Percentiles rank a stretch among this genome's conserved stretches.
Evolutionary conservation across 1,140 invertebrate genomes (phyloP).

Genomic region (Brachionus sp.): DNA sequence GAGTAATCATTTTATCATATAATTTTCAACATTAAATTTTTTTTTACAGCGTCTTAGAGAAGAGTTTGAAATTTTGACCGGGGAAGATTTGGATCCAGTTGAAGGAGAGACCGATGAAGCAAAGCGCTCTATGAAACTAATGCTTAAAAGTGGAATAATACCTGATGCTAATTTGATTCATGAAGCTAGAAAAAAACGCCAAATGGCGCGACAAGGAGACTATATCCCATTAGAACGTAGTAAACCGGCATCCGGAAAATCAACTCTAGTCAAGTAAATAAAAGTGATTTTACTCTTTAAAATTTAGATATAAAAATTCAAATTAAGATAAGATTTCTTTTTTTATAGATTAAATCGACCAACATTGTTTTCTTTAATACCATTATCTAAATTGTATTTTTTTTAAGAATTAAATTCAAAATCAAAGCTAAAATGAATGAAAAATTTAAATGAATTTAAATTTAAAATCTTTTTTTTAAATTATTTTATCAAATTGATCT

Average conservation of each 20-base stretch:
- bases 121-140: constrained; percentile 22
- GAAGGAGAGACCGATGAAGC: neutral
- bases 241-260: constrained; percentile 49
- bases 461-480: too few relatives aligned
- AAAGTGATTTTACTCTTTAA: too few relatives aligned
- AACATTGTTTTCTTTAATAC: too few relatives aligned
- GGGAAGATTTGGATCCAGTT: neutral
- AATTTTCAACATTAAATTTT: neutral
- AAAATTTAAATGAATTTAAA: too few relatives aligned
- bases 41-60: constrained; percentile 33
- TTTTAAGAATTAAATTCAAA: too few relatives aligned
- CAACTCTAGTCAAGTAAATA: constrained; percentile 57
- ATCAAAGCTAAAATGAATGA: too few relatives aligned
- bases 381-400: too few relatives aligned
- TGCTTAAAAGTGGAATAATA: constrained; percentile 68
- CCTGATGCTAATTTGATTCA: constrained; percentile 94
- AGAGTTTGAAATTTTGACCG: constrained; percentile 35
- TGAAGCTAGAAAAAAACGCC: constrained; percentile 82
- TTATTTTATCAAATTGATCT: too few relatives aligned
- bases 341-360: too few relatives aligned
- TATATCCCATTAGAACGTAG: constrained; percentile 69
- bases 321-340: too few relatives aligned
- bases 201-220: constrained; percentile 69
- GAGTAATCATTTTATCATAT: neutral
- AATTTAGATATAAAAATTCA: too few relatives aligned